A percentile compares a stretch with the other conserved stretches of the same genome.
Conservation (phyloP, 2,113 vertebrate genomes). For the Sporophila hypoxantha region DNA sequence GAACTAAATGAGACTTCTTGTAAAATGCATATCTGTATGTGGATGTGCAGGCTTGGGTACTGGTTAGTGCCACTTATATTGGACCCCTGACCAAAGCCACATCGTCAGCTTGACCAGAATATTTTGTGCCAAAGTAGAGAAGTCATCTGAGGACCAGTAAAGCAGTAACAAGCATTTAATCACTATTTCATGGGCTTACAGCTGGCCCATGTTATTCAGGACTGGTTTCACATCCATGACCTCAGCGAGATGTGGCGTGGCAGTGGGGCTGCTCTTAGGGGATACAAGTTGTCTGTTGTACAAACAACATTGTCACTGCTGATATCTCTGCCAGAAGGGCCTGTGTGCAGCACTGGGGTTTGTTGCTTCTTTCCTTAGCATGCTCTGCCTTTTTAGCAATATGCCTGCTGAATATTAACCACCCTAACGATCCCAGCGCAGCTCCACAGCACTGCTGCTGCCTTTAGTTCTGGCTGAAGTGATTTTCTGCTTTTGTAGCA, state of each 20-base stretch:
- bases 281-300: neutral
- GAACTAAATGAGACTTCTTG: neutral
- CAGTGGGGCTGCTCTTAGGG: neutral
- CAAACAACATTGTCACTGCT: neutral
- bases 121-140: neutral
- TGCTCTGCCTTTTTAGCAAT: neutral
- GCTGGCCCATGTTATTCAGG: neutral
- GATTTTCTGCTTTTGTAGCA: slow-evolving; percentile 33
- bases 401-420: slow-evolving; percentile 51
- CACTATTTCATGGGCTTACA: neutral
- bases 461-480: neutral
- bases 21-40: neutral
- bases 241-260: neutral
- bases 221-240: neutral
- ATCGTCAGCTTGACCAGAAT: neutral
- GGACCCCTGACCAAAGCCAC: neutral
- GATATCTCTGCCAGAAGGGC: neutral
- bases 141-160: neutral
- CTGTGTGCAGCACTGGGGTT: neutral
- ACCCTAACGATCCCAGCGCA: slow-evolving; percentile 3
- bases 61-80: neutral
- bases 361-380: neutral
- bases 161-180: neutral
- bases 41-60: neutral
- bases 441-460: slow-evolving; percentile 7